Evolutionary conservation across 1,140 invertebrate species (phyloP), one percentile per base, ranked within the genome.

Genomic region (Cyclina sinensis): DNA sequence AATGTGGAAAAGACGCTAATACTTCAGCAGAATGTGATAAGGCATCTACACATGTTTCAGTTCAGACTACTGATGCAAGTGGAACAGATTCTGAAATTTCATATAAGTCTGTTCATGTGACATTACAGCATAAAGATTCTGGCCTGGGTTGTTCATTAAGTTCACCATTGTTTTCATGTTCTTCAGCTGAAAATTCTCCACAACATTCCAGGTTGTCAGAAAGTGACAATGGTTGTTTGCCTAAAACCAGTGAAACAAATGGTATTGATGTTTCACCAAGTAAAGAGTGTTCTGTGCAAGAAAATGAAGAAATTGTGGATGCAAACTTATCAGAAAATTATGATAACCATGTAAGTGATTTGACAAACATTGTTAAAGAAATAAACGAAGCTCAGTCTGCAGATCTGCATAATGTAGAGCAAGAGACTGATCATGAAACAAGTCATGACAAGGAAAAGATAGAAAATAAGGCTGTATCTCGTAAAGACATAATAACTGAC

Each of bases 51-150:
- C 3, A 30, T 48, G 59, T 11, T 35, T 11, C 59, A 9, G 32
- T 30, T 30, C 1, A 4, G 9, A 18, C 24, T 32, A n/a, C 1
- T 65, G 59, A 65, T 30, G 3, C 9, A 32, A 35, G 32, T 7
- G 21, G 9, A 9, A 1, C 70, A 39, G 73, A 76, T 4, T 70
- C 62, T 48, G 27, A 59, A 48, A n/a, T 12, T 51, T 16, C 37
- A 35, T 18, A 14, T 48, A 70, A 73, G 18, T 32, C 14, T 35
- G 62, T 24, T 37, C 59, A 68, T 43, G 27, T 9, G 30, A 27
- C 57, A 30, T 11, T 82, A 9, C 51, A 62, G 27, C 81, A 65
- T 74, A 86, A 59, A 12, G 84, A 86, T 79, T 86, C 84, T 79
- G 84, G 84, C 7, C 32, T 86, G 2, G 84, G 84, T 1, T 79